Conservation (phyloP, 2,797 vertebrate genomes). For the Delichon dasypus region DNA sequence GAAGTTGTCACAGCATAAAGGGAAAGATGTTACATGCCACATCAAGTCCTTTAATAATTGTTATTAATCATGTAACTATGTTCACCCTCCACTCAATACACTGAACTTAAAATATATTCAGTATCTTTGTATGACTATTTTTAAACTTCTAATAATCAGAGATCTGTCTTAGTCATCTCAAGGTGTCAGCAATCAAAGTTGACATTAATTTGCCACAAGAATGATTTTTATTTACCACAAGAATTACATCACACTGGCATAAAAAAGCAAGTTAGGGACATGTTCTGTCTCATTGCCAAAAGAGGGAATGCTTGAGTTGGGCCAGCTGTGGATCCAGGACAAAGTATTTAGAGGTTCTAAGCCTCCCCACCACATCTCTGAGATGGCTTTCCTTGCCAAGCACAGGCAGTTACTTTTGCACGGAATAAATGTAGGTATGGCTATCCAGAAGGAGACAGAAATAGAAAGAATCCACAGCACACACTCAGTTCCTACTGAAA, state of each 20-base stretch:
- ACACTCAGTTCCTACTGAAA: background rate
- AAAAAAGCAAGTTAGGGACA: background rate
- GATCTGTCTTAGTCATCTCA: background rate
- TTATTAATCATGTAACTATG: background rate
- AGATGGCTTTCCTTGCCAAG: background rate
- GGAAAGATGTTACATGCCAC: background rate
- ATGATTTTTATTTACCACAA: background rate
- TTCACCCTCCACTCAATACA: background rate
- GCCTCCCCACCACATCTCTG: background rate
- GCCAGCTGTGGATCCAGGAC: background rate
- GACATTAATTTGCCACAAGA: background rate
- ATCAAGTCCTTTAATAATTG: constrained; percentile 12
- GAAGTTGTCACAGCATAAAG: constrained; percentile 33
- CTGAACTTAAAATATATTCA: background rate
- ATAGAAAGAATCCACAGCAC: background rate
- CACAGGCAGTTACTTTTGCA: background rate
- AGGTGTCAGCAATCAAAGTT: background rate
- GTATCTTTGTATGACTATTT: background rate
- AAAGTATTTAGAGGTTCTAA: background rate
- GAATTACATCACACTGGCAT: background rate
- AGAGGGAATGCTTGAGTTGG: background rate
- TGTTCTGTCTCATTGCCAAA: background rate
- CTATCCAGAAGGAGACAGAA: background rate
- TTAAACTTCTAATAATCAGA: background rate
- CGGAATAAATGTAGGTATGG: background rate